These are phyloP conservation scores for Leptinotarsa juncta DNA, from an alignment of 2,888 invertebrate genomes.

Conservation along the genomic window DNA sequence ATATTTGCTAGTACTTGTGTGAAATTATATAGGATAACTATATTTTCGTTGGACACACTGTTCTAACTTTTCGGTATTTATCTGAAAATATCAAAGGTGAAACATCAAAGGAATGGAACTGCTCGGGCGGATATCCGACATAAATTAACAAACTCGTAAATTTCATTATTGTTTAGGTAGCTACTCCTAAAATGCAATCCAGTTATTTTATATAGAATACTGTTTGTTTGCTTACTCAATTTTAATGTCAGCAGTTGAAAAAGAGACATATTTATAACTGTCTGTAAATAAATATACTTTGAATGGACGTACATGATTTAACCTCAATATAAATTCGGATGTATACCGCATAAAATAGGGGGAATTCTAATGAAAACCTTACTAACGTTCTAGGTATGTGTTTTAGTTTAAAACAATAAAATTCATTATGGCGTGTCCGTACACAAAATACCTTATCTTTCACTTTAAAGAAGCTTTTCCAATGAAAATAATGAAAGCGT, in stretches of 20 bases:
- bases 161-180: conserved; percentile 18
- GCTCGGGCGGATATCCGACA: neutral
- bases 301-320: neutral
- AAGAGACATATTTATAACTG: conserved; percentile 12
- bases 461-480: no score
- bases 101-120: neutral
- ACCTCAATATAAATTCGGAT: neutral
- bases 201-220: conserved; percentile 2
- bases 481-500: no score
- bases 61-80: no score
- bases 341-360: no score
- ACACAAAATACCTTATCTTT: no score
- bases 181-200: conserved; percentile 9
- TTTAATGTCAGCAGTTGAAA: conserved; percentile 26
- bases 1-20: no score
- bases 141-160: conserved; percentile 1
- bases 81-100: neutral
- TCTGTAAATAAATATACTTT: conserved; percentile 18
- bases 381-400: no score
- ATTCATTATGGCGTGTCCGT: no score
- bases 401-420: no score
- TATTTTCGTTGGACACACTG: no score
- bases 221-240: conserved; percentile 21
- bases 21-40: no score
- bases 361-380: no score